Base-by-base conservation (phyloP, 2,888 invertebrate species). In the Pristionchus arcanus region DNA sequence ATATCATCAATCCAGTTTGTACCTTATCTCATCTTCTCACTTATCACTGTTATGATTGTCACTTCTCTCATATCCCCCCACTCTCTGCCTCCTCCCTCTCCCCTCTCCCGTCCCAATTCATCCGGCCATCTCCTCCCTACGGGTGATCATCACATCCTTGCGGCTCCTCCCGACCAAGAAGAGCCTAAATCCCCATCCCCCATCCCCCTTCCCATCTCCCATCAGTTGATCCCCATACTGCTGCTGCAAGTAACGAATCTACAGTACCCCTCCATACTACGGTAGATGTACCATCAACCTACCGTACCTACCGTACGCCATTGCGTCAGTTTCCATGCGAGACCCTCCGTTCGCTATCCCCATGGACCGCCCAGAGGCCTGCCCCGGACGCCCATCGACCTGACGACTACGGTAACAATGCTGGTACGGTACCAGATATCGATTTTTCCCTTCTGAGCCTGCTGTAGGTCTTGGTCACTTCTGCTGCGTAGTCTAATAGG, bases 271-370 rank as follows among this genome's bases (percentile, higher is more conserved):
- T n/a, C 31, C 15, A 11, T 59, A 16, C 21, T 85, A 85, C 84
- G 49, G 84, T 85, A 59, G 55, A 85, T 85, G 84, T 85, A 59
- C 84, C 84, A 85, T 25, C 84, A n/a, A 2, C 84, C 84, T 55
- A 42, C 84, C 59, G 59, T 59, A 11, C 84, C 84, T 55, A 42
- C 84, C 59, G 59, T 59, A 7, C 84, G 59, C 25, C 84, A 85
- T 21, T 21, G 21, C 25, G 87, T 87, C 63, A 68, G 68, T 37
- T 87, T 87, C 68, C 87, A 87, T 21, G 66, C 66, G n/a, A 42
- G 49, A 21, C 63, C 68, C n/a, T 68, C 66, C 25, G 59, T 87
- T 28, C 87, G 87, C 25, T 87, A 87, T 49, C 87, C 87, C 5
- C 21, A 37, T 28, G 42, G 66, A 34, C 31, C 34, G 0, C 87